Percentiles rank a stretch among this genome's conserved stretches.
Conservation (phyloP, 2,113 vertebrate genomes). For the Periophthalmodon schlosseri region DNA sequence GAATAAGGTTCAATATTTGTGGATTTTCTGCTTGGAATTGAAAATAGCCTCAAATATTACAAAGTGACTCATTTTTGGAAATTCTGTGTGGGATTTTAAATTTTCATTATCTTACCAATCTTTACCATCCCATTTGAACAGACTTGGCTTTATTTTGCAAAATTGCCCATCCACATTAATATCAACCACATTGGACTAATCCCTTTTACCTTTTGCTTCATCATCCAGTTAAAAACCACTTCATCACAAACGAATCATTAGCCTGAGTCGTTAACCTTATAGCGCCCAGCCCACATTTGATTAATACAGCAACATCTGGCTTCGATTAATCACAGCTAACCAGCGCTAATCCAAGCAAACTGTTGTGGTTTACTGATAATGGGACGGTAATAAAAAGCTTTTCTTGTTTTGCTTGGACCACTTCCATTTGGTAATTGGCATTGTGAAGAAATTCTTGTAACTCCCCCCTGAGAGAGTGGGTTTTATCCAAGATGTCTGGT, state of each 20-base stretch:
- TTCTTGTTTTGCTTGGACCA: not conserved
- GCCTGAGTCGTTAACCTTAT: slow-evolving; percentile 7
- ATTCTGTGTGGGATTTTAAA: not conserved
- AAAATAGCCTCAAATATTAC: too few relatives aligned
- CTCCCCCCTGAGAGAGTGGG: slow-evolving; percentile 1
- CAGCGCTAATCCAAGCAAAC: not conserved
- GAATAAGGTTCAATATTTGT: too few relatives aligned
- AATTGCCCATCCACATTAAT: not conserved
- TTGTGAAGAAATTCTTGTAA: slow-evolving; percentile 4
- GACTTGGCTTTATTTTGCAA: not conserved
- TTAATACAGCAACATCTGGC: slow-evolving; percentile 8
- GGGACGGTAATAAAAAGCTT: not conserved
- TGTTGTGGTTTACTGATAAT: not conserved
- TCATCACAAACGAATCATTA: slow-evolving; percentile 14
- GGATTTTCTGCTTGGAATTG: too few relatives aligned
- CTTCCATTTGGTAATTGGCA: not conserved
- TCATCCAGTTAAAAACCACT: not conserved
- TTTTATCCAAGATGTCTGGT: not conserved
- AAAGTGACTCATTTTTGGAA: too few relatives aligned
- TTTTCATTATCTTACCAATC: not conserved
- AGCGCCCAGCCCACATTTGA: slow-evolving; percentile 1
- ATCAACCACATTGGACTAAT: not conserved
- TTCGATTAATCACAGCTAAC: slow-evolving; percentile 7
- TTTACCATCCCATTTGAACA: not conserved
- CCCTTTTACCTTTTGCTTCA: not conserved